These are phyloP conservation scores for Sebastes baramenuke DNA, from an alignment of 2,797 vertebrate species.

Conservation along the genomic window DNA sequence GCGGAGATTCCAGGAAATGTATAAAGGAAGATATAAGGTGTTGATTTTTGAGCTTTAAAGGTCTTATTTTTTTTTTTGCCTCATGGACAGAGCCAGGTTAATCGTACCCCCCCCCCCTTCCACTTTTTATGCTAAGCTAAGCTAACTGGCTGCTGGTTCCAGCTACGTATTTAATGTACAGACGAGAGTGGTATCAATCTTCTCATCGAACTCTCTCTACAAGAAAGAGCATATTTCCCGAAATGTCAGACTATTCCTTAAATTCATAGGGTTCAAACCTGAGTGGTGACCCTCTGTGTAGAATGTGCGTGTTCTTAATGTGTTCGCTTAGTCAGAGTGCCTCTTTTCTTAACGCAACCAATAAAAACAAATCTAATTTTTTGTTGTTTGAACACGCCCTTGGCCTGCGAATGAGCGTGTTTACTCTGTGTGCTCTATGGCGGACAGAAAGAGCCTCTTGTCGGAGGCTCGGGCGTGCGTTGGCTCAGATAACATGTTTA, in stretches of 20 bases:
- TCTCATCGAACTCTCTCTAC: neutral
- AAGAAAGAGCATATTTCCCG: neutral
- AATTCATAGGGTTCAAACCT: neutral
- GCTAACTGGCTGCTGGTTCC: neutral
- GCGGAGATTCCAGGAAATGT: neutral
- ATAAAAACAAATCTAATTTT: neutral
- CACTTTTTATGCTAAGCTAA: neutral
- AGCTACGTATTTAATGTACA: neutral
- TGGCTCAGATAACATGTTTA: constrained; percentile 68
- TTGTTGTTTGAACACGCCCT: constrained; percentile 13
- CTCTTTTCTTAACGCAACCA: neutral
- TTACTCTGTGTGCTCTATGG: constrained; percentile 22
- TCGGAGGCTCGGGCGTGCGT: constrained; percentile 28
- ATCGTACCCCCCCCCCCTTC: rapidly evolving
- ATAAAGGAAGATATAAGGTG: neutral
- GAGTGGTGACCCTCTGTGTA: neutral
- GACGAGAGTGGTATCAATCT: neutral
- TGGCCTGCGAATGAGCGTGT: constrained; percentile 23
- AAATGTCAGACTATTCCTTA: neutral
- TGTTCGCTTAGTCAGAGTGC: neutral
- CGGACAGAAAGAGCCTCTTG: constrained; percentile 48
- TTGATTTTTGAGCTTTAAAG: neutral
- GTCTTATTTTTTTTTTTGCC: neutral
- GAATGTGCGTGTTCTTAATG: neutral
- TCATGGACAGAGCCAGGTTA: neutral